phyloP scores from a whole-genome alignment of 2,888 invertebrate species.

The Hypolimnas misippus region DNA sequence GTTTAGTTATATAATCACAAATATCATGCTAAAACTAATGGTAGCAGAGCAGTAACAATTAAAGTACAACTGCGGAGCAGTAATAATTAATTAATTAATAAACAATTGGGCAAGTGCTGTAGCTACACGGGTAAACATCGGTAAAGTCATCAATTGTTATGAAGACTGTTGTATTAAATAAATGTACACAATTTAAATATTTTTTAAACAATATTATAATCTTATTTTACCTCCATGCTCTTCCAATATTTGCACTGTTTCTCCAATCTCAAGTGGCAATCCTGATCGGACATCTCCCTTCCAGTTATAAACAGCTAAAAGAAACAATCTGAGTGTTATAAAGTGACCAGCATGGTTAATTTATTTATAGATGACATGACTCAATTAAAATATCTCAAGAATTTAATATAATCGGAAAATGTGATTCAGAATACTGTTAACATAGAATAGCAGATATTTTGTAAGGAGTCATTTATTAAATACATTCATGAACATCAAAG shows the following conservation, averaged over 20 bases:
- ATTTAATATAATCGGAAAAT: background rate
- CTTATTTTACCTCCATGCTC: conserved; percentile 89
- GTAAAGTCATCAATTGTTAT: too few relatives aligned
- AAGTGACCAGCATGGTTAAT: conserved; percentile 1
- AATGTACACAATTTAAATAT: background rate
- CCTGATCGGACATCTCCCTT: conserved; percentile 91
- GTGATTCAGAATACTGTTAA: background rate
- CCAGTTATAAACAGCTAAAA: conserved; percentile 95
- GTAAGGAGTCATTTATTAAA: background rate
- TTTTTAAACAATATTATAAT: background rate
- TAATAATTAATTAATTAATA: too few relatives aligned
- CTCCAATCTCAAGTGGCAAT: conserved; percentile 94
- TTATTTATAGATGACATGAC: conserved; percentile 1
- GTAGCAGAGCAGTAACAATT: too few relatives aligned
- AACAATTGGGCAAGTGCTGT: too few relatives aligned
- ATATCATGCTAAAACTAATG: too few relatives aligned
- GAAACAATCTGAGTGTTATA: conserved; percentile 2
- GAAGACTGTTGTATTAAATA: background rate
- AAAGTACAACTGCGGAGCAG: too few relatives aligned
- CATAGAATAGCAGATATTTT: background rate
- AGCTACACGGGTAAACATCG: too few relatives aligned
- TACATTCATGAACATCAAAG: background rate
- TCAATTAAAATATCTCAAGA: background rate
- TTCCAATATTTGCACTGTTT: conserved; percentile 95
- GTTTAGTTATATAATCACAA: too few relatives aligned